A percentile compares a stretch with the other conserved stretches of the same genome.
Conservation (phyloP, 1,140 invertebrate species). For the Pararge aegeria region DNA sequence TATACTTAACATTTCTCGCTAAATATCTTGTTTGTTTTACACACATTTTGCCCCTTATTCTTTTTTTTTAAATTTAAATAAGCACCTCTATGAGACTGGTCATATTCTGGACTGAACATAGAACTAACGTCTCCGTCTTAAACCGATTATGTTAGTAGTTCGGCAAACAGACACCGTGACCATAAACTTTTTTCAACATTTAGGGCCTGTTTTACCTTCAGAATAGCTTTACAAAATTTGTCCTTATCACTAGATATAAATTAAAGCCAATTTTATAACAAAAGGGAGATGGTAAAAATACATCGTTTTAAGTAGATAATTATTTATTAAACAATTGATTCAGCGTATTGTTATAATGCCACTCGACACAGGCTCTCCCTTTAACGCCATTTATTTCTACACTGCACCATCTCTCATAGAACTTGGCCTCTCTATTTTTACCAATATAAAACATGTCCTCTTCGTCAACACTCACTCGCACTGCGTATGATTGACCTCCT, state of each 20-base stretch:
- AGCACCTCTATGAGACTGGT: too few relatives aligned
- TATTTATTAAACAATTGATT: slow-evolving; percentile 1
- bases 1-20: slow-evolving; percentile 56
- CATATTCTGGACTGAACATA: too few relatives aligned
- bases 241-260: too few relatives aligned
- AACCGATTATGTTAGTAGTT: too few relatives aligned
- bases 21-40: slow-evolving; percentile 37
- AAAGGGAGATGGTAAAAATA: neutral
- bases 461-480: slow-evolving; percentile 81
- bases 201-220: too few relatives aligned
- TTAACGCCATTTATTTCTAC: slow-evolving; percentile 83
- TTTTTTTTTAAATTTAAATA: slow-evolving; percentile 3
- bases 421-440: slow-evolving; percentile 83
- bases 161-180: too few relatives aligned
- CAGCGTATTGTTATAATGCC: slow-evolving; percentile 82
- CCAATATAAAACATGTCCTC: slow-evolving; percentile 84
- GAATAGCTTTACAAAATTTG: too few relatives aligned
- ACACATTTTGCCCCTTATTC: neutral
- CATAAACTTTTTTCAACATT: too few relatives aligned
- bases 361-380: slow-evolving; percentile 85
- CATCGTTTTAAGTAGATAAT: neutral
- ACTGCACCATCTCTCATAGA: slow-evolving; percentile 82
- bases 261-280: neutral
- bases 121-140: too few relatives aligned
- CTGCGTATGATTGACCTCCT: slow-evolving; percentile 73